Base-by-base conservation (phyloP, 2,113 vertebrate species). In the Myiagra hebetior region DNA sequence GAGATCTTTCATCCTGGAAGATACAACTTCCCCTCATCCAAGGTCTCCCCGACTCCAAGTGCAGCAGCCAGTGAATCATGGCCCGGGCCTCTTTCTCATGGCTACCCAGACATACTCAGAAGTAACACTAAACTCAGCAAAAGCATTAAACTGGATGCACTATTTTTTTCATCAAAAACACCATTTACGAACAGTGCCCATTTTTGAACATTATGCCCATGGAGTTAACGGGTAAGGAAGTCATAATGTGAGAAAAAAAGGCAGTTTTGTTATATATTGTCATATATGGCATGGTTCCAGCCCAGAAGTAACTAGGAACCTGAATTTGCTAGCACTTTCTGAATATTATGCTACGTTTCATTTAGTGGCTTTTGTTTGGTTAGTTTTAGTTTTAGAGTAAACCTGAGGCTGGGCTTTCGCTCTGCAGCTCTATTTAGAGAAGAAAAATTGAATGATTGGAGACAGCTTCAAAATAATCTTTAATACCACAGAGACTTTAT, bases 1-100 rank as follows among this genome's bases (percentile, higher is more conserved):
- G 44, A 92, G 18, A 57, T 57, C n/a, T 37, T 76, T 50, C 69
- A 89, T 6, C 9, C n/a, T n/a, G 24, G 49, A 89, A 33, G 31
- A 74, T 15, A 15, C 2, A 87, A 27, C 7, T 46, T 37, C 17
- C 14, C 9, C 21, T 65, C 33, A 28, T 13, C 24, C 62, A 41
- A 57, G 6, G 26, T 52, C 24, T 86, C 23, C 50, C 31, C 4
- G 12, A 50, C 10, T 17, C 1, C 0, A 9, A 2, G 1, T 24
- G 35, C 23, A 72, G 47, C 50, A 41, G 11, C 6, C 41, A 65
- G 11, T 10, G 22, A 86, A 84, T 77, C 0, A 8, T 7, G 44
- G 37, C 5, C 2, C 0, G 3, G 20, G 46, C 31, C 22, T 28
- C n/a, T 26, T 37, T 62, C 60, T 82, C 41, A 46, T 12, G 7